Base-by-base conservation (phyloP, 2,888 invertebrate genomes). In the Vanessa cardui region DNA sequence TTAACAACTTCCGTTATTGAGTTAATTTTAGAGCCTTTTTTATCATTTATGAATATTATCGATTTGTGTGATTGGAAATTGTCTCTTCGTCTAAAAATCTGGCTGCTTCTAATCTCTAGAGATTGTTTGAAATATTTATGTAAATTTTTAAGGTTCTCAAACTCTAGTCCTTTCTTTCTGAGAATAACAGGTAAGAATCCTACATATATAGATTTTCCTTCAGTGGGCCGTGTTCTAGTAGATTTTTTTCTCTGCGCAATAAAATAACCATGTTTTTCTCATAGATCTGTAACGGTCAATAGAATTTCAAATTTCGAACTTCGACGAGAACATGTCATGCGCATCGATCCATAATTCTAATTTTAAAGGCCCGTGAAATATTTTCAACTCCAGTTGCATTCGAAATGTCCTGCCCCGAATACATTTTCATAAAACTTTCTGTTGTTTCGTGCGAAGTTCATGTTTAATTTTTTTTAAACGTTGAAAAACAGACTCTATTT, bases 281-380 rank as follows among this genome's bases (percentile, higher is more conserved):
- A 62, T 56, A 64, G 63, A 70, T 73, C 72, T 73, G 64, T 87
- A 89, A 85, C 87, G 82, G 88, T 82, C 73, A 62, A 80, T 81
- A 76, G 80, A 87, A 84, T 80, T 86, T 84, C 78, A 86, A 85
- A 86, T 88, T 74, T 69, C 68, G 75, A 79, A 77, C 78, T 82
- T 79, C 78, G 74, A 80, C 79, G 78, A 72, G 73, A 83, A 81
- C 77, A 80, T 80, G 82, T 74, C 78, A 54, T 21, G 31, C 77
- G 83, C 75, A n/a, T 31, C 52, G 31, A 54, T 83, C 83, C 77
- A 82, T 80, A 80, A 82, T 80, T 83, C 78, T 77, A 80, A 79
- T 82, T 83, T 68, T 60, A 65, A 80, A 81, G 74, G 79, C 83
- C 81, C 83, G 74, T 85, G 82, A 82, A 84, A 84, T 79, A 76